These are phyloP conservation scores for Pyxicephalus adspersus DNA, from an alignment of 2,113 vertebrate genomes.

Conservation along the genomic window DNA sequence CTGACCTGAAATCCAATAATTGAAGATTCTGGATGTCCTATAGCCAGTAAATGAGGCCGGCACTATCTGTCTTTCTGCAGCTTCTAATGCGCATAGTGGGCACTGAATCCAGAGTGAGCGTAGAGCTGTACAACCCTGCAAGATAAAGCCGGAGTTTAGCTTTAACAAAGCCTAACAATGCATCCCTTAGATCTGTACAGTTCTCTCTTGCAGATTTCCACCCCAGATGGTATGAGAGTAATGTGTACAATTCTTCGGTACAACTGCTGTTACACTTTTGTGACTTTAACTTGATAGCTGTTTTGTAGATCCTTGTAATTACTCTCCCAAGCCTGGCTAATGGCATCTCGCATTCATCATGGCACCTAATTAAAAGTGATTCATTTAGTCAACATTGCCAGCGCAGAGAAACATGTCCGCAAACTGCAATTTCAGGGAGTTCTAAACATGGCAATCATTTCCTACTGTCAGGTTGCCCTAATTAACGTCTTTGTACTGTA, in stretches of 20 bases:
- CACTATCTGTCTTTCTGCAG: too few relatives aligned
- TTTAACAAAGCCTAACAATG: too few relatives aligned
- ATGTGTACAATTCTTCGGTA: too few relatives aligned
- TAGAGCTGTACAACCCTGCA: too few relatives aligned
- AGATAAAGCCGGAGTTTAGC: too few relatives aligned
- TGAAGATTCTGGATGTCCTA: too few relatives aligned
- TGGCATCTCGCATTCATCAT: constrained; percentile 17
- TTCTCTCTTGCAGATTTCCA: too few relatives aligned
- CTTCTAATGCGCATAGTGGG: too few relatives aligned
- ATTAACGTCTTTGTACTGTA: constrained; percentile 18
- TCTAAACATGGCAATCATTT: constrained; percentile 13
- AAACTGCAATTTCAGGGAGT: background rate
- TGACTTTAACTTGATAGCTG: background rate
- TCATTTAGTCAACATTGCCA: constrained; percentile 25
- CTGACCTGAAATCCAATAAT: too few relatives aligned
- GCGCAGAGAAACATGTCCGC: background rate
- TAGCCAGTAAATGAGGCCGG: too few relatives aligned
- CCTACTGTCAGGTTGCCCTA: constrained; percentile 6
- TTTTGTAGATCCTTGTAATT: constrained; percentile 11
- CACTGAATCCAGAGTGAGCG: too few relatives aligned
- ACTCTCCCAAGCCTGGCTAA: background rate
- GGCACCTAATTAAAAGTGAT: constrained; percentile 44
- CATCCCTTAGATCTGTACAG: background rate
- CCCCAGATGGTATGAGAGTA: background rate
- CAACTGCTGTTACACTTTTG: background rate